Percentiles rank a stretch among this genome's conserved stretches.
phyloP scores from a whole-genome alignment of 2,113 vertebrate species.

The Corythornis vintsioides region DNA sequence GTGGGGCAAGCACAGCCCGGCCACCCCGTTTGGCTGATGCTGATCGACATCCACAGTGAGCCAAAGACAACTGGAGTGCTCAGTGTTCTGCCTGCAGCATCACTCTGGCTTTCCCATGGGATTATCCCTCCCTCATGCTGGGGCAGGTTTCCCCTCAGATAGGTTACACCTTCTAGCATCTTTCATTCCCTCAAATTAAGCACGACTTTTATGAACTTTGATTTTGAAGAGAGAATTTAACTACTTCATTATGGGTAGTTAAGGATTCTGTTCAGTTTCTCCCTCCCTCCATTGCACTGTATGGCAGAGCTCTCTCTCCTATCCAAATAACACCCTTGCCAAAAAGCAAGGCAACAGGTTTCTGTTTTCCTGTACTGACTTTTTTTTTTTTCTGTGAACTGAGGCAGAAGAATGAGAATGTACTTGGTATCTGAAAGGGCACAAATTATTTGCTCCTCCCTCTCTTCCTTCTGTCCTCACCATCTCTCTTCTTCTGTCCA shows the following conservation, averaged over 20 bases:
- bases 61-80: neutral
- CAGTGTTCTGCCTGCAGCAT: neutral
- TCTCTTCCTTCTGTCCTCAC: neutral
- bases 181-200: neutral
- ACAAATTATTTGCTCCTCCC: neutral
- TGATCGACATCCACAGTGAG: neutral
- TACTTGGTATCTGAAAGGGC: neutral
- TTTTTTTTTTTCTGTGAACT: neutral
- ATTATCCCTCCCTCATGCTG: neutral
- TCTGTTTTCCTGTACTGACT: neutral
- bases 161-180: neutral
- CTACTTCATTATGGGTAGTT: neutral
- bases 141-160: neutral
- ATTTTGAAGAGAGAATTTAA: neutral
- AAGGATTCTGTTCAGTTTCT: neutral
- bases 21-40: neutral
- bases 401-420: neutral
- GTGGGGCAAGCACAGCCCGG: neutral
- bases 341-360: neutral
- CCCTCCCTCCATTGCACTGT: neutral
- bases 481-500: neutral
- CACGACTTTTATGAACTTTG: neutral
- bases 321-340: neutral
- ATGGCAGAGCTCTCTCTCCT: neutral
- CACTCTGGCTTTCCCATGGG: neutral